Evolutionary conservation across 2,113 vertebrate genomes (phyloP).

Genomic region (Apodemus speciosus): DNA sequence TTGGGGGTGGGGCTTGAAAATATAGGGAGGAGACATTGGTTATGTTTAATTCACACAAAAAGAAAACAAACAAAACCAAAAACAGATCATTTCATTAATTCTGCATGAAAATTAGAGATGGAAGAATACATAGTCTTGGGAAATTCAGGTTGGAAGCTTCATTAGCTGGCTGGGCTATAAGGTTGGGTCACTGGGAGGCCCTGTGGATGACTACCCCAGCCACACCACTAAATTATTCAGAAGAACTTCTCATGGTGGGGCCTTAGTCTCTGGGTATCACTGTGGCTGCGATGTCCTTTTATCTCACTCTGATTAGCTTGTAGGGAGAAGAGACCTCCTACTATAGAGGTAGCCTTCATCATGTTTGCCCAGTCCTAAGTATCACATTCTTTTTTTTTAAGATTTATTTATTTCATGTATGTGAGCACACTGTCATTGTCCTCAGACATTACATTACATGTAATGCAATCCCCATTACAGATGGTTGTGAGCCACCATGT

Average conservation of each 20-base stretch:
- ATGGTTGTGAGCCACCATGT: too few relatives aligned
- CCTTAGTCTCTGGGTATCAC: conserved; percentile 6
- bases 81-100: conserved; percentile 45
- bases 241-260: background rate
- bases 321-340: background rate
- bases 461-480: too few relatives aligned
- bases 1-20: background rate
- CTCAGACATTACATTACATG: too few relatives aligned
- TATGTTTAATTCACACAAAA: background rate
- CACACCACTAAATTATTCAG: background rate
- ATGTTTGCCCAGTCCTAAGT: background rate
- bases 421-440: too few relatives aligned
- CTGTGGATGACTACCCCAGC: background rate
- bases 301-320: background rate
- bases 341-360: background rate
- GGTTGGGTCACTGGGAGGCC: background rate
- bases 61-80: background rate
- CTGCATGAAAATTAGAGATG: background rate
- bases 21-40: background rate
- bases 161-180: background rate
- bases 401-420: background rate
- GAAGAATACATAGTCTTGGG: background rate
- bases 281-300: background rate
- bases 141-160: background rate
- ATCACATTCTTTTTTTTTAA: background rate